Percentiles rank a stretch among this genome's conserved stretches.
phyloP scores from a whole-genome alignment of 2,888 invertebrate species.

The Odontothrips loti region DNA sequence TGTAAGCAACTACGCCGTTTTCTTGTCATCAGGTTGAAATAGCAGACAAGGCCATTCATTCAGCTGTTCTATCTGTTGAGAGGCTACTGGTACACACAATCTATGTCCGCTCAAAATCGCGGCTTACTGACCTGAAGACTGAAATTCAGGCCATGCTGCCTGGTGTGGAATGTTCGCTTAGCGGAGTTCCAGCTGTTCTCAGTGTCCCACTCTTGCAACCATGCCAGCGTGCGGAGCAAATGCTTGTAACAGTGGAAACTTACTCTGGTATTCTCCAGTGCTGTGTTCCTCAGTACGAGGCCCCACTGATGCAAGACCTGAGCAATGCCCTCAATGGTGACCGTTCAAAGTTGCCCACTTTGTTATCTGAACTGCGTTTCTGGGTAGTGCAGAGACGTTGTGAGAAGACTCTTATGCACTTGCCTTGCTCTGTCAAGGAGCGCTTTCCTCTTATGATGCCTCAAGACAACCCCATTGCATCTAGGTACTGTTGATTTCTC shows the following conservation, averaged over 20 bases:
- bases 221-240: constrained; percentile 85
- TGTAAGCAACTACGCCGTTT: background rate
- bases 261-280: constrained; percentile 89
- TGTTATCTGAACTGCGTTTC: constrained; percentile 72
- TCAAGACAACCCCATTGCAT: constrained; percentile 69
- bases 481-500: background rate
- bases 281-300: constrained; percentile 86
- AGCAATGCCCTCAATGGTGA: constrained; percentile 75
- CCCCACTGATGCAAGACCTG: constrained; percentile 72
- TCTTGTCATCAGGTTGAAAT: constrained; percentile 55
- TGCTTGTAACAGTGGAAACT: constrained; percentile 89
- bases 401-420: constrained; percentile 89
- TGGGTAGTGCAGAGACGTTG: constrained; percentile 91
- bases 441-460: constrained; percentile 77
- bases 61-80: constrained; percentile 93
- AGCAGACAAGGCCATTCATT: constrained; percentile 73
- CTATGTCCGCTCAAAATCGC: constrained; percentile 81
- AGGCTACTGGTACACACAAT: constrained; percentile 90
- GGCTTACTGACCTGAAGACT: constrained; percentile 76
- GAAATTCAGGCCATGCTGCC: constrained; percentile 66
- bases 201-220: constrained; percentile 86
- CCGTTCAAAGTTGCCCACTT: constrained; percentile 59
- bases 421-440: constrained; percentile 84
- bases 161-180: constrained; percentile 70
- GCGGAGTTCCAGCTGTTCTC: constrained; percentile 89